Conservation (phyloP, 2,797 vertebrate genomes). For the Micrastur ruficollis region DNA sequence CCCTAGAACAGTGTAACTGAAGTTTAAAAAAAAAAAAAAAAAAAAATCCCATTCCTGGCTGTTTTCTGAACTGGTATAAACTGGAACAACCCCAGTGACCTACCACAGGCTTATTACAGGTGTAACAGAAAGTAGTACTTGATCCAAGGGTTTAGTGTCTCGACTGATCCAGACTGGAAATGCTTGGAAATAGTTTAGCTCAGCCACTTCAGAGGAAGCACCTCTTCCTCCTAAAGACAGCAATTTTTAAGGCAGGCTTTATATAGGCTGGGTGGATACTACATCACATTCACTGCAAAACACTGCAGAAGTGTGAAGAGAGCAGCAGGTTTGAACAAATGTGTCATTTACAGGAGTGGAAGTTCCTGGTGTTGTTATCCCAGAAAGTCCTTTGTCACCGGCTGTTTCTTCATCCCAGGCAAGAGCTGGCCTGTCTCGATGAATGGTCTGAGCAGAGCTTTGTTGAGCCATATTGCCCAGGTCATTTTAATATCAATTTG, state of each 20-base stretch:
- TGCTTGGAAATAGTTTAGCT: not conserved
- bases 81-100: not conserved
- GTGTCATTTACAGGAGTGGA: not conserved
- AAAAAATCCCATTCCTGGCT: not conserved
- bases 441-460: not conserved
- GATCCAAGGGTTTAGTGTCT: not conserved
- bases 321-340: not conserved
- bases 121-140: not conserved
- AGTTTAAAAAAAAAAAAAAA: not conserved
- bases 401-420: not conserved
- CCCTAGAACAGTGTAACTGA: not conserved
- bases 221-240: not conserved
- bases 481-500: fast-evolving
- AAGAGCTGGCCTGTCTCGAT: not conserved
- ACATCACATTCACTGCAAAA: not conserved
- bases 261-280: not conserved
- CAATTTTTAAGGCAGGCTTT: not conserved
- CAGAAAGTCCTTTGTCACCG: not conserved
- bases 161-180: not conserved
- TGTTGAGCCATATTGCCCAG: not conserved
- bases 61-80: not conserved
- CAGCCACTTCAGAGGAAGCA: not conserved
- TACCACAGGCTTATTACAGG: not conserved
- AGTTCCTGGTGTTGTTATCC: not conserved
- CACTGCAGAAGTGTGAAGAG: not conserved